A percentile compares a stretch with the other conserved stretches of the same genome.
Evolutionary conservation across 2,888 invertebrate species (phyloP).

Genomic region (Harpalus rufipes): DNA sequence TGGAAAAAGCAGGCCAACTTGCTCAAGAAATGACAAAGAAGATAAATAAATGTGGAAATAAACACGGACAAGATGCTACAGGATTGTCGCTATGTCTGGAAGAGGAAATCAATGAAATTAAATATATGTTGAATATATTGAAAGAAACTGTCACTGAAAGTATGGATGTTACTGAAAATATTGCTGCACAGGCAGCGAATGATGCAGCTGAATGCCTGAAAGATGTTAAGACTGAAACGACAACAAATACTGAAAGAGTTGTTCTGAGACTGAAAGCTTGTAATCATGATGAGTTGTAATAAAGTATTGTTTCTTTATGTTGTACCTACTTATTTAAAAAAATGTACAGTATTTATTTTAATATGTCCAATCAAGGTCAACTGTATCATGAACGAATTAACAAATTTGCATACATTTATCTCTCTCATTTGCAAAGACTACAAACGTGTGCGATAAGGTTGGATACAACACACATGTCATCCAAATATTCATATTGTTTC

Average conservation of each 20-base stretch:
- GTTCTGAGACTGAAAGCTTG: not conserved
- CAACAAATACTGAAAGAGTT: slow-evolving; percentile 21
- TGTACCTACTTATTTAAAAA: too few relatives aligned
- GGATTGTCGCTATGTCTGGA: slow-evolving; percentile 47
- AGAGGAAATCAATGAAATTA: slow-evolving; percentile 30
- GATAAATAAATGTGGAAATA: slow-evolving; percentile 28
- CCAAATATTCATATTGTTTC: too few relatives aligned
- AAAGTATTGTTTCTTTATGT: not conserved
- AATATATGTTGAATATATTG: slow-evolving; percentile 10
- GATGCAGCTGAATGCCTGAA: slow-evolving; percentile 12
- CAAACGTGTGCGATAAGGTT: too few relatives aligned
- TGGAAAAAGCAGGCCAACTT: slow-evolving; percentile 10
- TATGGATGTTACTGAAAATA: slow-evolving; percentile 46
- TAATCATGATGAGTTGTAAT: slow-evolving; percentile 38
- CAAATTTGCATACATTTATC: too few relatives aligned
- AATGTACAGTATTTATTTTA: too few relatives aligned
- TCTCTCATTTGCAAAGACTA: too few relatives aligned
- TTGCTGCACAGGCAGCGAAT: slow-evolving; percentile 1
- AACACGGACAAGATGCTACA: not conserved
- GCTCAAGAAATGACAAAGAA: slow-evolving; percentile 13
- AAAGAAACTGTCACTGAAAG: slow-evolving; percentile 16
- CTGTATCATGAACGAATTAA: too few relatives aligned
- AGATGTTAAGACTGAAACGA: slow-evolving; percentile 4
- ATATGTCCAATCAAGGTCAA: too few relatives aligned
- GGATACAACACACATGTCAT: too few relatives aligned